Base-by-base conservation (phyloP, 2,113 vertebrate genomes). In the Hippocampus mohnikei region DNA sequence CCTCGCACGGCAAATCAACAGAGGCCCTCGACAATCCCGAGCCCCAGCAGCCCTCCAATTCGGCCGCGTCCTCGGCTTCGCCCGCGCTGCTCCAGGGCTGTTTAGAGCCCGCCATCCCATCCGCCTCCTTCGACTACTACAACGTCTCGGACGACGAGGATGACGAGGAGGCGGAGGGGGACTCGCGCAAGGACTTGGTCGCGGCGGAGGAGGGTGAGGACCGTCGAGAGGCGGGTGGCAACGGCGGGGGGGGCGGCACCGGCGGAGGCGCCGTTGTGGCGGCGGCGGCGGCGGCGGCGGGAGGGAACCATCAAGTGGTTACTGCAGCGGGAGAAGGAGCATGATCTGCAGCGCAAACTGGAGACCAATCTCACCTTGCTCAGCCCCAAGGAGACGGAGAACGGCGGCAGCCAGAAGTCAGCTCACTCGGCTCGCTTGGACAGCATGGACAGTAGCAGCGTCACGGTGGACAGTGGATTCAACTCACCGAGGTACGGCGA, bases 401-500 rank as follows among this genome's bases (percentile, higher is more conserved):
- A 94, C 79, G 93, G 93, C 92, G 94, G 91, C 94, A 94, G 89
- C 88, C 96, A 98, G 94, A 94, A 96, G 86, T 94, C 96, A 55
- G 96, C 96, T 15, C 97, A 98, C 76, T 98, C 97, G 0, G 96
- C 96, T 46, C 94, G 97, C 16, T 92, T 98, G 66, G 97, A 99
- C 94, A 98, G 97, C 91, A 99, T 98, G 96, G 97, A 99, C 91
- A 98, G 97, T 93, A 98, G 97, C 93, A 99, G 97, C 83, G 95
- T 99, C 81, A 99, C 97, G 0, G 97, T 98, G 89, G 97, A 98
- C 92, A 99, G 97, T 87, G 97, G 97, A 85, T 99, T 98, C 92
- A 99, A 98, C 93, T 99, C 97, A 70, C 97, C 97, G 93, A 96
- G 97, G 97, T 99, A 95, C 90, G 95, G 16, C 10, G 33, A 33